Base-by-base conservation (phyloP, 1,140 invertebrate species). In the Drosophila ironensis region DNA sequence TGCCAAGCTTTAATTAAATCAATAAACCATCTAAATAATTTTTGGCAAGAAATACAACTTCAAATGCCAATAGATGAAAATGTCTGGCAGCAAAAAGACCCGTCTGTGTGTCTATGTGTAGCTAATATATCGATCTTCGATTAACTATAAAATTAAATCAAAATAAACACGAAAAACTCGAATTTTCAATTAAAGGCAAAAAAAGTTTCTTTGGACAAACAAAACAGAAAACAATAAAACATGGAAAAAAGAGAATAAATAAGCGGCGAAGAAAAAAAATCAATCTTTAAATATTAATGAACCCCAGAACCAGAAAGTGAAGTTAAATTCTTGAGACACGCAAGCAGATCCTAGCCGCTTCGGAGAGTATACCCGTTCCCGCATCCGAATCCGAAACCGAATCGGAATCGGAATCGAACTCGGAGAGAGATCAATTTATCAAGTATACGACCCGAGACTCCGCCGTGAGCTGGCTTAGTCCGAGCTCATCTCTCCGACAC, bases 171-270 rank as follows among this genome's bases (percentile, higher is more conserved):
- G 80, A 86, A 86, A 86, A 86, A 86, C 80, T 57, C 75, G 80
- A 86, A 86, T 86, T 86, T 86, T 86, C 80, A 86, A 86, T 86
- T 86, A 86, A 86, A 80, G 42, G 66, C 69, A 67, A 74, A 80
- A 68, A 53, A 68, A 35, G 64, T 63, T n/a, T 77, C 59, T 68
- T 17, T 27, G 44, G 41, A 57, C 30, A 69, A 77, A 61, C 52
- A 52, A 73, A 73, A 22, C 20, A 45, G 22, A 38, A 57, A 56
- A 74, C 40, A 50, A 59, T 72, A 46, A 53, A 61, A 40, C 53
- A 64, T 67, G 51, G 52, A 68, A 60, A 61, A 56, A 48, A 35
- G 45, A 42, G 30, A 59, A 61, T 45, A 51, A 72, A 54, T 47
- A 56, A 59, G 45, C 40, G 30, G n/a, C n/a, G 42, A n/a, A 27